Evolutionary conservation across 2,888 invertebrate species (phyloP).

Genomic region (Aelia acuminata): DNA sequence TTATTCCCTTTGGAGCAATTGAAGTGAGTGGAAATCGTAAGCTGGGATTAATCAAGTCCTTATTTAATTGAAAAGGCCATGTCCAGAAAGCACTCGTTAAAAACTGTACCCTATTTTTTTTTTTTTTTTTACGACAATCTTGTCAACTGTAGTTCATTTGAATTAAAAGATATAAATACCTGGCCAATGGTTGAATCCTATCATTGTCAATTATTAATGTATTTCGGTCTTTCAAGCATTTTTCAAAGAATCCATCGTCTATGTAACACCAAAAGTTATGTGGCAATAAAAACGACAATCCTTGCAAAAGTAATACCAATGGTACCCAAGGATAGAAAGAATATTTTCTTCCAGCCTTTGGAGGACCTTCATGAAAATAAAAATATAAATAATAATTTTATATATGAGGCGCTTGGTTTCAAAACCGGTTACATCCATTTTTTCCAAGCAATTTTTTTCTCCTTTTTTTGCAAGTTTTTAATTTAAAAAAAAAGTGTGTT

Average conservation of each 20-base stretch:
- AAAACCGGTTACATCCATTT: no score
- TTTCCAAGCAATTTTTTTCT: no score
- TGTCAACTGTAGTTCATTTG: not conserved
- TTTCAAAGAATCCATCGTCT: constrained; percentile 34
- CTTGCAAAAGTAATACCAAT: constrained; percentile 50
- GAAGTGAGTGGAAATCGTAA: no score
- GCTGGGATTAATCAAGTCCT: no score
- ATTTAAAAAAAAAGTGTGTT: no score
- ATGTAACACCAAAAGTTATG: constrained; percentile 22
- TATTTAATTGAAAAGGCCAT: no score
- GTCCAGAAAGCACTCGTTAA: no score
- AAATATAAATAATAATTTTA: not conserved
- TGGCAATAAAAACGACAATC: constrained; percentile 46
- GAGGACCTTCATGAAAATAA: not conserved
- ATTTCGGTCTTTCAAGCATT: constrained; percentile 42
- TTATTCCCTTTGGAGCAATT: no score
- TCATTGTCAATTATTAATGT: not conserved
- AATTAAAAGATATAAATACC: not conserved
- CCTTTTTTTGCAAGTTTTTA: no score
- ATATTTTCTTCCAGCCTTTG: not conserved
- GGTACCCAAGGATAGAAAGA: constrained; percentile 56
- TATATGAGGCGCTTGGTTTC: no score
- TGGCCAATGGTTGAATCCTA: not conserved
- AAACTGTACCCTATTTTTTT: no score
- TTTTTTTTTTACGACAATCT: no score